A percentile compares a stretch with the other conserved stretches of the same genome.
phyloP scores from a whole-genome alignment of 1,140 invertebrate genomes.

The Nylanderia fulva region DNA sequence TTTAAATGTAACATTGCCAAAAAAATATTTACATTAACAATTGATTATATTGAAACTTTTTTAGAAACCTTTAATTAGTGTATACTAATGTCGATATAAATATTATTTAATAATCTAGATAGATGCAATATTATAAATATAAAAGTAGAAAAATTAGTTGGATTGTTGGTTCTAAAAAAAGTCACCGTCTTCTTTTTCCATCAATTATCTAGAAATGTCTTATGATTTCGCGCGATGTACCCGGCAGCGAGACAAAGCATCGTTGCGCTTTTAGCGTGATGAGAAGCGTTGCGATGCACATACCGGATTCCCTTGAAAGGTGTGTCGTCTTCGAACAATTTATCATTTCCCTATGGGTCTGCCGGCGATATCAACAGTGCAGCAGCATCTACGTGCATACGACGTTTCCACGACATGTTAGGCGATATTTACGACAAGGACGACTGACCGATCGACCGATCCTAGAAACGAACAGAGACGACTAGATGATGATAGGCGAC shows the following conservation, averaged over 20 bases:
- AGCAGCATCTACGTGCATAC: conserved; percentile 7
- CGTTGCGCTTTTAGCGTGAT: conserved; percentile 53
- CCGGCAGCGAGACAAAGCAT: conserved; percentile 33
- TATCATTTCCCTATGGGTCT: conserved; percentile 56
- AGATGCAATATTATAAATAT: too few relatives aligned
- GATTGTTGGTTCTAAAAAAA: background rate
- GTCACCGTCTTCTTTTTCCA: background rate
- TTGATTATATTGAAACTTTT: too few relatives aligned
- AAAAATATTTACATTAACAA: too few relatives aligned
- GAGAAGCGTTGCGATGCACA: conserved; percentile 1
- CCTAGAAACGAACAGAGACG: conserved; percentile 43
- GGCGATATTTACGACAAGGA: conserved; percentile 62
- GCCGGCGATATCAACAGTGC: conserved; percentile 10
- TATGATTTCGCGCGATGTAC: conserved; percentile 20
- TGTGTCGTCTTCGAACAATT: conserved; percentile 53
- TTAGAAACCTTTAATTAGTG: too few relatives aligned
- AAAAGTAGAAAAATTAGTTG: background rate
- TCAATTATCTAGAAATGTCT: conserved; percentile 19
- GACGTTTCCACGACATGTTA: conserved; percentile 52
- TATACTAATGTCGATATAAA: too few relatives aligned
- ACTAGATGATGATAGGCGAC: background rate
- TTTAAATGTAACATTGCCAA: too few relatives aligned
- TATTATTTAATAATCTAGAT: too few relatives aligned
- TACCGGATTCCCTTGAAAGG: conserved; percentile 30
- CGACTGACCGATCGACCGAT: conserved; percentile 39